Evolutionary conservation across 2,113 vertebrate genomes (phyloP), one percentile per base, ranked within the genome.

Genomic region (Eleginops maclovinus): DNA sequence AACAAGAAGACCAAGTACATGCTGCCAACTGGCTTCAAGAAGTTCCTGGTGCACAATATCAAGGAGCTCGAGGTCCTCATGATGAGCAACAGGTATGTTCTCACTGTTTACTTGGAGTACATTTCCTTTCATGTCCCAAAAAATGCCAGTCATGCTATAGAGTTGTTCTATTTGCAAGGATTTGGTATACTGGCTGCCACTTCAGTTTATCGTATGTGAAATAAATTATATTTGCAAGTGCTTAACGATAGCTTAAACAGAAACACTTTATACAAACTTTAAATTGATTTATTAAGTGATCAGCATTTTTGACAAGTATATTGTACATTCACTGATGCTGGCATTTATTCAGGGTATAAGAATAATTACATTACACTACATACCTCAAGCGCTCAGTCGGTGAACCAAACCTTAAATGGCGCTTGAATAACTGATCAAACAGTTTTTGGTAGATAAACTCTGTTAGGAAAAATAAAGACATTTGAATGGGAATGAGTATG

Each of bases 1-100:
- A 99, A 95, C 86, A 99, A 96, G 94, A 99, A 99, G 91, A 99
- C 98, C 0, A 99, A 99, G 93, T 97, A 97, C 92, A 98, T 99
- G 97, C 93, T 99, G 87, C 98, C 98, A 53, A 93, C 94, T 0
- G 98, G 98, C 26, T 99, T 99, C 95, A 96, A 94, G 63, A 99
- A 99, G 93, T 99, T 99, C 86, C 90, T 99, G 83, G 97, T 99
- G 0, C 97, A 98, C 94, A 99, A 99, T 0, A 92, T 99, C 83
- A 99, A 98, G 87, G 98, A 99, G 87, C 95, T 99, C 0, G 98
- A 99, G 60, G 97, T 99, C 76, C 95, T 99, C 41, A 94, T 99
- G 95, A 99, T 99, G 98, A 97, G 97, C 78, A 99, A 99, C 95
- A 99, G 96, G 98, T 99, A 91, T 96, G 96, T 85, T 47, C 7